These are phyloP conservation scores for Gisinianus flammeolus DNA, from an alignment of 2,888 invertebrate species.

Conservation along the genomic window DNA sequence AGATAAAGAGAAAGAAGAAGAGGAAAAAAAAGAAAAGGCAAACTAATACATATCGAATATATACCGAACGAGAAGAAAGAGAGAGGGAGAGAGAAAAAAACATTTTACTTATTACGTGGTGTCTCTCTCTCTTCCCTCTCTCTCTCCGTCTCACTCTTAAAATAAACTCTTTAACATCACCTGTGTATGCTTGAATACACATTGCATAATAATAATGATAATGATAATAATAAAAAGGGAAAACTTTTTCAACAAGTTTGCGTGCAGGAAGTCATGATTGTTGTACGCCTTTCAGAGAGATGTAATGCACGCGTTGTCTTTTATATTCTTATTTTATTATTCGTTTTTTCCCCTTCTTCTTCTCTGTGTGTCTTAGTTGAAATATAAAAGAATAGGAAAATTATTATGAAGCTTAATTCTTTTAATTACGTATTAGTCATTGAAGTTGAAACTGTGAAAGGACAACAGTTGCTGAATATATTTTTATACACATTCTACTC, in stretches of 20 bases:
- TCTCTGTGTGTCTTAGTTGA: background rate
- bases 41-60: no score
- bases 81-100: no score
- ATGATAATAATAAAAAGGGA: background rate
- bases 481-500: background rate
- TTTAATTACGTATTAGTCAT: conserved; percentile 19
- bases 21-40: no score
- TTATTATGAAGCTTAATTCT: conserved; percentile 22
- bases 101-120: background rate
- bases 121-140: no score
- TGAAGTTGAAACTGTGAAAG: conserved; percentile 22
- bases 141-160: background rate
- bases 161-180: background rate
- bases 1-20: background rate
- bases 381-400: background rate
- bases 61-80: no score
- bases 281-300: conserved; percentile 12
- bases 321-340: background rate
- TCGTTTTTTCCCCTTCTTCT: background rate
- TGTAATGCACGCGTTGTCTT: background rate
- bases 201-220: background rate
- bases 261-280: conserved; percentile 42
- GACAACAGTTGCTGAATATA: conserved; percentile 33
- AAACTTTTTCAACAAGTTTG: conserved; percentile 15
- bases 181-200: background rate